Base-by-base conservation (phyloP, 35 echinoderm and acorn worm genomes). In the Apostichopus japonicus region DNA sequence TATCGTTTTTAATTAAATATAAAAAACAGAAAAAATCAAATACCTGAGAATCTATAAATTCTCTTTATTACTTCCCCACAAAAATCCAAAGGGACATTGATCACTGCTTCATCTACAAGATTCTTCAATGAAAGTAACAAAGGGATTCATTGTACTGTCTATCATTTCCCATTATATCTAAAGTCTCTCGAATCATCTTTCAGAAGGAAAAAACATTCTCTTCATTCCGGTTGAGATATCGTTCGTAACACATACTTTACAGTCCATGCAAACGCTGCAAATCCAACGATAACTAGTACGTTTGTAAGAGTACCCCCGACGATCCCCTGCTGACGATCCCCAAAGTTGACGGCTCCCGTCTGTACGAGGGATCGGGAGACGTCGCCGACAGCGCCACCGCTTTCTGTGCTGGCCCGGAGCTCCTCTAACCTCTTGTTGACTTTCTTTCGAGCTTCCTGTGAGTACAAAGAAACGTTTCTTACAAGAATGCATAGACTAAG, bases 251-350 rank as follows among this genome's bases (percentile, higher is more conserved):
- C 97, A 90, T 99, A 99, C 65, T 99, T 99, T 0, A 99, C 97
- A 57, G 97, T 99, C 76, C 93, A 99, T 51, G 95, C 97, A 94
- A 99, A 99, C 17, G 95, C 97, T 5, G 97, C 97, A 94, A 99
- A 99, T 13, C 97, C 97, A 5, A 99, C 92, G 19, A 99, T 96
- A 8, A 99, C 97, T 5, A 99, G 79, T 19, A 99, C 95, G 71
- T 99, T 99, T 59, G 95, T 95, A 16, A 99, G 78, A 8, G 97
- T 95, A 87, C 97, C 94, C 15, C 97, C 97, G 1, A 99, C 95
- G 76, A 99, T 93, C 23, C 97, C 97, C 23, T 94, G 94, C 16
- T 92, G 92, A 23, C 91, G 72, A 23, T 98, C 94, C 56, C 6
- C 76, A 19, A 78, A 59, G 58, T 56, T 24, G 4, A 72, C n/a